These are phyloP conservation scores for Synergus japonicus DNA, from an alignment of 2,888 invertebrate genomes.

Conservation along the genomic window DNA sequence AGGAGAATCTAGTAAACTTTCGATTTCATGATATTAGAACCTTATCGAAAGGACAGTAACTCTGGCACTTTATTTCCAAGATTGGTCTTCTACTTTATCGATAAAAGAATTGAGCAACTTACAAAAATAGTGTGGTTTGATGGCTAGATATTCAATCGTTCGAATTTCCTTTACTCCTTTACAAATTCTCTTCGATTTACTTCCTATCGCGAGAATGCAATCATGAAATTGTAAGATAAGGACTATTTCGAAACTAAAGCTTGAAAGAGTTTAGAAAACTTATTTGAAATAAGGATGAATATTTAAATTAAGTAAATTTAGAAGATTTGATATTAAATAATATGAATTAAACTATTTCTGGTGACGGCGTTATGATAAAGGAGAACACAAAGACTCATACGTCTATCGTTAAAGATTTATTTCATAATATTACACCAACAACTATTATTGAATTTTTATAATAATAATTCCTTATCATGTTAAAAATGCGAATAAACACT, in stretches of 20 bases:
- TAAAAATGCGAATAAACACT: slow-evolving; percentile 77
- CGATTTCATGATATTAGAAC: background rate
- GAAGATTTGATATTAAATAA: background rate
- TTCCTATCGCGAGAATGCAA: no score
- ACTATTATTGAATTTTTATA: slow-evolving; percentile 76
- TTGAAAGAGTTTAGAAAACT: background rate
- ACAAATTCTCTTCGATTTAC: background rate
- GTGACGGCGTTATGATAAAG: background rate
- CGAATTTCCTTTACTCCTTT: background rate
- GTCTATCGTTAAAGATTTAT: slow-evolving; percentile 76
- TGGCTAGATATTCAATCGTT: no score
- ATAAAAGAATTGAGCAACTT: no score
- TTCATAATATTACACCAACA: slow-evolving; percentile 77
- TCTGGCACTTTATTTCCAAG: background rate
- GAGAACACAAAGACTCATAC: slow-evolving; percentile 22
- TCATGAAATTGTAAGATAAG: no score
- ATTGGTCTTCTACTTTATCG: no score
- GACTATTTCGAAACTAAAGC: no score
- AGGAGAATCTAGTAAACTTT: background rate
- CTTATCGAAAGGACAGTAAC: background rate
- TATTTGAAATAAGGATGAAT: no score
- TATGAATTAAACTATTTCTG: background rate
- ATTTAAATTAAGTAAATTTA: no score
- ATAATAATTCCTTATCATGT: slow-evolving; percentile 75
- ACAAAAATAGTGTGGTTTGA: no score